Percentiles rank a stretch among this genome's conserved stretches.
Evolutionary conservation across 2,113 vertebrate species (phyloP).

Genomic region (Pachycephala philippinensis): DNA sequence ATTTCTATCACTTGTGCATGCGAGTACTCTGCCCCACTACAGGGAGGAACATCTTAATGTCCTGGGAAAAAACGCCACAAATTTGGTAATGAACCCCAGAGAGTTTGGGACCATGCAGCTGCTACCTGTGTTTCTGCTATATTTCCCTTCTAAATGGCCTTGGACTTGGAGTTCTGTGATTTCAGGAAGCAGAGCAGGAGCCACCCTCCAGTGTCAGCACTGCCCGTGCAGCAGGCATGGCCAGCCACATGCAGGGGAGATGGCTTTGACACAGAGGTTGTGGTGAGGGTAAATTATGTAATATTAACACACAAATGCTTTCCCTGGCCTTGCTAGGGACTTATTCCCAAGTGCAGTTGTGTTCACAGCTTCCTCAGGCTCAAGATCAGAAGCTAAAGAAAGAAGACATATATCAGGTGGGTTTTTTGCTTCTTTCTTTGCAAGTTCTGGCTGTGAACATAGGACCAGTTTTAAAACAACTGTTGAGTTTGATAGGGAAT

Average conservation of each 20-base stretch:
- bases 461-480: not conserved
- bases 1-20: accelerated
- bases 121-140: not conserved
- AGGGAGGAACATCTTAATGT: not conserved
- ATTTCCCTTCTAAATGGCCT: not conserved
- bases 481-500: not conserved
- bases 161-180: not conserved
- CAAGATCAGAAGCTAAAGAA: not conserved
- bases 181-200: not conserved
- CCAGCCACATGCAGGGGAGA: not conserved
- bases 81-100: not conserved
- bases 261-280: not conserved
- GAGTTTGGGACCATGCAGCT: not conserved
- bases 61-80: accelerated
- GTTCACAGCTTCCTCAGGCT: not conserved
- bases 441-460: not conserved
- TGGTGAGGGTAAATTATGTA: not conserved
- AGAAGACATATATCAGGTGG: not conserved
- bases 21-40: too few relatives aligned
- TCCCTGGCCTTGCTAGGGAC: not conserved
- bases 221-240: not conserved
- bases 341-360: not conserved
- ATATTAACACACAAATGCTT: not conserved
- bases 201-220: not conserved
- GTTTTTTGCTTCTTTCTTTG: not conserved